Evolutionary conservation across 92 coral and sea anemone species (phyloP), one percentile per base, ranked within the genome.

Genomic region (Parazoanthus darwini): DNA sequence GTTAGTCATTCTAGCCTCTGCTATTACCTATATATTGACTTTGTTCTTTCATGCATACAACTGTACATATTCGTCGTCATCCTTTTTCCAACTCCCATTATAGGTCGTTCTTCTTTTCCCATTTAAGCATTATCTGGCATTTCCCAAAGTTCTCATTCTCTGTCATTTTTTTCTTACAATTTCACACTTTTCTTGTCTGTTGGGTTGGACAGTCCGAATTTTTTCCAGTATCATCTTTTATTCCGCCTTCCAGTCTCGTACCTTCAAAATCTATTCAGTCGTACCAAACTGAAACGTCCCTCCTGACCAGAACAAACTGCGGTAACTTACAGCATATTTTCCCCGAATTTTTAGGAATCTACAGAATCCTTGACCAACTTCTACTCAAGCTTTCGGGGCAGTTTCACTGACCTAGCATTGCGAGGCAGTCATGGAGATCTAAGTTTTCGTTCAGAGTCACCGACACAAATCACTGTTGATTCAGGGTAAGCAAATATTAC

Each of bases 361-460:
- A 87, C 92, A 7, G 98, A 95, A 81, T 95, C 98, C 25, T 90
- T 95, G 50, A 54, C 85, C 11, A 92, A 88, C 86, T 90, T 87
- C 76, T 95, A 95, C 79, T 79, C 87, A 0, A 84, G 36, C 74
- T 84, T 84, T 44, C 87, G 87, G 9, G 87, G 79, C 42, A 84
- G 87, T 36, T 33, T 84, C 1, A 84, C 63, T 70, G 87, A 90
- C 87, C 90, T 92, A 9, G 95, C 96, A 37, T 84, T 95, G 85
- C 96, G 96, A 74, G 94, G 93, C 44, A 93, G 96, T 66, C 99
- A 91, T 26, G 99, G 98, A 44, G 95, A 96, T 86, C 91, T 93
- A 38, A 93, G 98, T 56, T 85, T 91, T 78, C 91, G 93, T 38
- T 94, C 98, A 0, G 96, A 95, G 56, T 82, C 92, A 4, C 92